These are phyloP conservation scores for Stomorhina lunata DNA, from an alignment of 2,888 invertebrate genomes.

Conservation along the genomic window DNA sequence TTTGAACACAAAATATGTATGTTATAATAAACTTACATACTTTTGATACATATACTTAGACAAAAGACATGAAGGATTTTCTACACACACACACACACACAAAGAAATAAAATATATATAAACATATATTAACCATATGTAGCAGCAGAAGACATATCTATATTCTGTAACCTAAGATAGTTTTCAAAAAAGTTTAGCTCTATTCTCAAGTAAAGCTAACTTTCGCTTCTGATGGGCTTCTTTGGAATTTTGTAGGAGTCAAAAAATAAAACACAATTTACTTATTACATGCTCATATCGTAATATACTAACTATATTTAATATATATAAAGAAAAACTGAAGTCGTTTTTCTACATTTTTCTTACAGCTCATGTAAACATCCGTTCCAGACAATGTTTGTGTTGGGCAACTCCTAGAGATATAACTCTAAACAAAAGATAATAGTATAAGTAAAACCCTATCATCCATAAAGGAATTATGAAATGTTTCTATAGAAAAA, in stretches of 20 bases:
- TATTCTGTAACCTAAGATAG: no score
- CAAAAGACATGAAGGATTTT: not conserved
- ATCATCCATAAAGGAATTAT: no score
- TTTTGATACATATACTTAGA: not conserved
- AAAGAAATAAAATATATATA: not conserved
- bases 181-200: no score
- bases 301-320: constrained; percentile 48
- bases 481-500: no score
- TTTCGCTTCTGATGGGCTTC: no score
- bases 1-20: constrained; percentile 14
- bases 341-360: not conserved
- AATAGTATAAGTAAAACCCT: no score
- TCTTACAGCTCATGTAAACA: constrained; percentile 55
- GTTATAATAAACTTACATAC: constrained; percentile 11
- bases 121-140: no score
- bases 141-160: no score
- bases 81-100: no score
- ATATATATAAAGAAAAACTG: constrained; percentile 20
- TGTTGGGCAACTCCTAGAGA: not conserved
- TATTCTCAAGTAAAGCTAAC: no score
- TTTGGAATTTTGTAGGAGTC: not conserved
- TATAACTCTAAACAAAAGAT: no score
- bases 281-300: constrained; percentile 42
- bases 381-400: constrained; percentile 64
- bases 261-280: constrained; percentile 20